Percentiles rank a stretch among this genome's conserved stretches.
Evolutionary conservation across 2,113 vertebrate genomes (phyloP).

Genomic region (Dinomys branickii): DNA sequence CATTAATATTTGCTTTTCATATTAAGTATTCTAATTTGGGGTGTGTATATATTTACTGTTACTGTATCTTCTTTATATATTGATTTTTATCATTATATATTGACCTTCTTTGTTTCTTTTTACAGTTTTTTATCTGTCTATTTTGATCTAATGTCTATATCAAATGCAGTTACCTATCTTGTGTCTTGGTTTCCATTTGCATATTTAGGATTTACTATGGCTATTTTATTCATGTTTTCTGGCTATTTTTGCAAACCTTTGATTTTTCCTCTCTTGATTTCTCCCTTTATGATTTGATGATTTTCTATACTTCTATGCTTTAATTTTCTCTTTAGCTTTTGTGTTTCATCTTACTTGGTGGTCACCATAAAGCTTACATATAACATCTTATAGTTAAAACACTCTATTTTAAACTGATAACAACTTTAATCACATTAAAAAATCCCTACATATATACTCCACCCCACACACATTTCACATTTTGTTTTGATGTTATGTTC

Average conservation of each 20-base stretch:
- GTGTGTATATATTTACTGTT: not conserved
- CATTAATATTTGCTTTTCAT: not conserved
- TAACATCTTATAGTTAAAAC: not conserved
- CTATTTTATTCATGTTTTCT: not conserved
- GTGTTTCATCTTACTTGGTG: not conserved
- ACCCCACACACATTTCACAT: not conserved
- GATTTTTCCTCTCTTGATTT: not conserved
- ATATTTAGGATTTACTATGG: not conserved
- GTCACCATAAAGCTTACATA: not conserved
- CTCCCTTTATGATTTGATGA: not conserved
- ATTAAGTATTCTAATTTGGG: not conserved
- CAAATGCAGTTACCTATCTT: not conserved
- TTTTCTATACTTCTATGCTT: not conserved
- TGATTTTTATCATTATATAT: not conserved
- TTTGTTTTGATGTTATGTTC: not conserved
- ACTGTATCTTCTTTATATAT: not conserved
- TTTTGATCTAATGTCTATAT: not conserved
- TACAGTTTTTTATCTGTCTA: not conserved
- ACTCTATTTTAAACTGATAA: not conserved
- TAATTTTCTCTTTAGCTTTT: not conserved
- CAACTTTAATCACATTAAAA: not conserved
- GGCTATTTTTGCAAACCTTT: not conserved
- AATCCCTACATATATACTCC: not conserved
- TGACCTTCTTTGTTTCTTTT: not conserved
- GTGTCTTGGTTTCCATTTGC: not conserved